A percentile compares a stretch with the other conserved stretches of the same genome.
phyloP scores from a whole-genome alignment of 1,140 invertebrate species.

The Drosophila ambigua region DNA sequence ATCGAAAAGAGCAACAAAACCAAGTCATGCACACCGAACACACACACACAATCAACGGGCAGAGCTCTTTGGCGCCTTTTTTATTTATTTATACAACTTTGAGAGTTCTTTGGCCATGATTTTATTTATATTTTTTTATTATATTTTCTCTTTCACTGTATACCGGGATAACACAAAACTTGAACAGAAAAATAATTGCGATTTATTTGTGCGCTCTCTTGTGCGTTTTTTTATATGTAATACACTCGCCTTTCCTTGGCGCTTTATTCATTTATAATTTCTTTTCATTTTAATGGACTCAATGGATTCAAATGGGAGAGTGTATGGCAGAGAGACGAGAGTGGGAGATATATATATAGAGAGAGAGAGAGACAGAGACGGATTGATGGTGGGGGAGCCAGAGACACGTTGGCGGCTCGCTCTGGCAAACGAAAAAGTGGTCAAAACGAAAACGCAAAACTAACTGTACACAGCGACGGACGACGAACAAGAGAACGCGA shows the following conservation, averaged over 20 bases:
- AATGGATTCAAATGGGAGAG: neutral
- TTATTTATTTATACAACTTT: conserved; percentile 14
- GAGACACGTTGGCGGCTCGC: conserved; percentile 39
- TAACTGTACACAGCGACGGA: conserved; percentile 62
- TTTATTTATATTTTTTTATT: conserved; percentile 17
- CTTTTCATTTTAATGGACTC: conserved; percentile 23
- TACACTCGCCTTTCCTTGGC: conserved; percentile 10
- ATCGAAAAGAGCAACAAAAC: conserved; percentile 6
- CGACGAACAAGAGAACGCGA: conserved; percentile 1
- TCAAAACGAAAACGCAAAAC: conserved; percentile 46
- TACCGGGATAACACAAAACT: conserved; percentile 32
- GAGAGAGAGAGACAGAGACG: conserved; percentile 10
- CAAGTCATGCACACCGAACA: neutral
- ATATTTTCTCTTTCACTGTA: conserved; percentile 27
- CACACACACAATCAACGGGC: conserved; percentile 8
- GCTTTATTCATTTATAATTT: conserved; percentile 29
- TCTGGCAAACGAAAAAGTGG: conserved; percentile 58
- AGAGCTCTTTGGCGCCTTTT: conserved; percentile 33
- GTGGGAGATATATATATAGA: conserved; percentile 2
- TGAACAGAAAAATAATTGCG: conserved; percentile 35
- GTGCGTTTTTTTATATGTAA: conserved; percentile 17
- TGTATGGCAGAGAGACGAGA: conserved; percentile 7
- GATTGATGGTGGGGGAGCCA: conserved; percentile 22
- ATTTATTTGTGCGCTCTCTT: conserved; percentile 18
- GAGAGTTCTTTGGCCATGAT: conserved; percentile 2